Evolutionary conservation across 2,113 vertebrate genomes (phyloP).

Genomic region (Clarias batrachus): DNA sequence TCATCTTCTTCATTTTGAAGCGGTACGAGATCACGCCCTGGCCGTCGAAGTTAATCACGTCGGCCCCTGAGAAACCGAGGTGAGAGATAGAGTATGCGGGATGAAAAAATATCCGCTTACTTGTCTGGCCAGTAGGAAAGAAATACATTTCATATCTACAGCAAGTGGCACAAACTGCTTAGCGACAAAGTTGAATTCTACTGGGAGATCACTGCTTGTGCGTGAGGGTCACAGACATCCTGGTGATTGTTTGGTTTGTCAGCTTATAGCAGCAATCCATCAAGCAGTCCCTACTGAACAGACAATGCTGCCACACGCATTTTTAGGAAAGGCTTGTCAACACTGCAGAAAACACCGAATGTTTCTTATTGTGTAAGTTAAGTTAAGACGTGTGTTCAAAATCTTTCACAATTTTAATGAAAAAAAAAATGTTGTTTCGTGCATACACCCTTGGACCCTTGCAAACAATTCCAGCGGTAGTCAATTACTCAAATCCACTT

Average conservation of each 20-base stretch:
- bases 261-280: not conserved
- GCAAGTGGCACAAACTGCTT: not conserved
- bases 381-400: not conserved
- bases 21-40: constrained; percentile 91
- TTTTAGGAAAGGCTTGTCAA: not conserved
- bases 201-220: not conserved
- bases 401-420: not conserved
- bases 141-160: not conserved
- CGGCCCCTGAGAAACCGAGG: constrained; percentile 79
- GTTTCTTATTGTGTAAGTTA: no score
- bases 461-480: not conserved
- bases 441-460: not conserved
- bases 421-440: not conserved
- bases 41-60: constrained; percentile 97
- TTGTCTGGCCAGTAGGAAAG: not conserved
- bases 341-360: not conserved
- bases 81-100: constrained; percentile 43
- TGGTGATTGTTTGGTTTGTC: not conserved
- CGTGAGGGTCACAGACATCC: not conserved
- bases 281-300: not conserved
- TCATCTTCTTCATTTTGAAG: constrained; percentile 98
- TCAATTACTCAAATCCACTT: no score
- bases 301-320: not conserved
- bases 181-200: not conserved
- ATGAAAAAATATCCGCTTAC: not conserved